Base-by-base conservation (phyloP, 1,140 invertebrate genomes). In the Protaetia brevitarsis region DNA sequence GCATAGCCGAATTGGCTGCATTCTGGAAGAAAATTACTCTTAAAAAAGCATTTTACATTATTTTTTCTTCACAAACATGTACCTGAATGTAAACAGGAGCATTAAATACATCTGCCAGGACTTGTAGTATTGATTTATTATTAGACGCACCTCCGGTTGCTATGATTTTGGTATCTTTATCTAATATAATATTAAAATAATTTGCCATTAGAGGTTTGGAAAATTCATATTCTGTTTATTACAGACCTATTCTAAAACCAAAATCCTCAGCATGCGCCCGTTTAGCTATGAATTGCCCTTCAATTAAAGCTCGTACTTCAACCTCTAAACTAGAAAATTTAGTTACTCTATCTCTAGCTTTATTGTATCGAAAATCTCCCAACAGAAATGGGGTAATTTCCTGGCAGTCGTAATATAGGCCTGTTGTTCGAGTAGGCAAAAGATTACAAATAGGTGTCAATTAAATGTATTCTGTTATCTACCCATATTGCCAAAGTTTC, bases 401-500 rank as follows among this genome's bases (percentile, higher is more conserved):
- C 73, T 87, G 85, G 16, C 85, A 80, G 74, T 94, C 89, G 76
- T 88, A 96, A 79, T 93, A 96, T n/a, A 96, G 78, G 28, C 91
- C 41, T 51, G 16, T 19, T 21, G 21, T 8, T 19, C 5, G 26
- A 51, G 26, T 51, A 16, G 26, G 90, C 89, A 71, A 16, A n/a
- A 78, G 72, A 37, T 41, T 51, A 23, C 4, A 23, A 2, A 19
- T 4, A 45, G 65, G 58, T 51, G 0, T 65, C 71, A 31, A 69
- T 16, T 21, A 41, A 41, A 66, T 21, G 8, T 60, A 62, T 63
- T 34, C 26, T 56, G 45, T 61, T 72, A 76, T 78, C 71, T 88
- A 90, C 41, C 94, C 77, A 97, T 88, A 76, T 96, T 94, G 13
- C 95, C 95, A 79, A 93, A 91, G 79, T 98, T 98, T 29, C 96